A percentile compares a stretch with the other conserved stretches of the same genome.
Conservation (phyloP, 2,888 invertebrate genomes). For the Automeris io region DNA sequence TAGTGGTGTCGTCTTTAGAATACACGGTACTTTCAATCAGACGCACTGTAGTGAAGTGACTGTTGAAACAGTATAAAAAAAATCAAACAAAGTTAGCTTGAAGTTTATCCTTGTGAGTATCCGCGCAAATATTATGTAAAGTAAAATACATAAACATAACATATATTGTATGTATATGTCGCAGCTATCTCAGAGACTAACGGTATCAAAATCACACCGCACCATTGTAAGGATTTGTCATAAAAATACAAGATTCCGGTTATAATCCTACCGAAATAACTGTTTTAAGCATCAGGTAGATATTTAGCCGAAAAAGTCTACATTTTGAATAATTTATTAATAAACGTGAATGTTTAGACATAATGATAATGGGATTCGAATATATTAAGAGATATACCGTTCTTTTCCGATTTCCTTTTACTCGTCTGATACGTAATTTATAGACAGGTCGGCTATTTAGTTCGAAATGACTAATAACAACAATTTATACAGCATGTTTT, state of each 20-base stretch:
- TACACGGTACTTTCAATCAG: too few species aligned
- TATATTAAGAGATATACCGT: slow-evolving; percentile 17
- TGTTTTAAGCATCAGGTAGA: slow-evolving; percentile 24
- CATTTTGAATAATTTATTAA: slow-evolving; percentile 26
- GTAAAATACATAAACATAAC: too few species aligned
- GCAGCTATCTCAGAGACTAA: slow-evolving; percentile 32
- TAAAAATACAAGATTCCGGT: slow-evolving; percentile 31
- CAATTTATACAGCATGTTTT: not conserved
- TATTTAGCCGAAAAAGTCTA: slow-evolving; percentile 20
- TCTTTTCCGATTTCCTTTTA: slow-evolving; percentile 13
- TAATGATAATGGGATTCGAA: slow-evolving; percentile 11
- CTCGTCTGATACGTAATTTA: not conserved
- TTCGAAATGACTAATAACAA: not conserved
- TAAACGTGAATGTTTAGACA: slow-evolving; percentile 13
- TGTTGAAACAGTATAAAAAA: too few species aligned
- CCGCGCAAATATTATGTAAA: slow-evolving; percentile 32
- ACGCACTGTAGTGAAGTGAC: too few species aligned
- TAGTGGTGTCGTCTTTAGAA: too few species aligned
- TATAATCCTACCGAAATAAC: slow-evolving; percentile 32
- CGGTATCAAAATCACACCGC: slow-evolving; percentile 26
- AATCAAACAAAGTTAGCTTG: too few species aligned
- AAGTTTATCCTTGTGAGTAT: too few species aligned
- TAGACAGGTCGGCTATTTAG: not conserved
- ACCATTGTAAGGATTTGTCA: slow-evolving; percentile 29
- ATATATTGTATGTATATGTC: too few species aligned